Evolutionary conservation across 2,888 invertebrate species (phyloP).

Genomic region (Stramonita haemastoma): DNA sequence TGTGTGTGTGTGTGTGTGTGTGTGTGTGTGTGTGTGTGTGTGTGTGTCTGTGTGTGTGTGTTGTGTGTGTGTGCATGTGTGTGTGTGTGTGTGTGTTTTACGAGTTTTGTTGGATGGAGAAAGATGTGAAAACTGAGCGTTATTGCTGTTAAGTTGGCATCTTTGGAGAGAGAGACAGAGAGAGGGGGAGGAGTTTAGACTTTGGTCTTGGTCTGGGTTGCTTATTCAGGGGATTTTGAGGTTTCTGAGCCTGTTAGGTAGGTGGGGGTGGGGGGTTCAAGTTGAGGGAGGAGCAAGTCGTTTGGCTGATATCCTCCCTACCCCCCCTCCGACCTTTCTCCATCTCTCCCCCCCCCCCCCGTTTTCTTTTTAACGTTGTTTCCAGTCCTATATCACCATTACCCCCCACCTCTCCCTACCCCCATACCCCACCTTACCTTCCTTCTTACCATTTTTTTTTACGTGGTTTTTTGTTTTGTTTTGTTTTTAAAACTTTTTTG

Average conservation of each 20-base stretch:
- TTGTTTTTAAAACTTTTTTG: conserved; percentile 5
- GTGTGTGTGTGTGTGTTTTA: not conserved
- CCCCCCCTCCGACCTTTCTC: not conserved
- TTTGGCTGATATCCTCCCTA: not conserved
- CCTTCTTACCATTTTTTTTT: too few relatives aligned
- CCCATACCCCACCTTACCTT: too few relatives aligned
- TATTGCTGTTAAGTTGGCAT: conserved; percentile 13
- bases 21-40: too few relatives aligned
- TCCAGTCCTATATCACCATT: not conserved
- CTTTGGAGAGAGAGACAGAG: too few relatives aligned
- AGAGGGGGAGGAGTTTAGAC: not conserved
- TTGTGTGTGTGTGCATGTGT: too few relatives aligned
- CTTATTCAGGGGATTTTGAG: not conserved
- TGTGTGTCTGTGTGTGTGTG: too few relatives aligned
- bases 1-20: not conserved
- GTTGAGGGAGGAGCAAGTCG: not conserved
- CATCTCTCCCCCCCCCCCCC: not conserved
- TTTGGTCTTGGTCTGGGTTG: not conserved
- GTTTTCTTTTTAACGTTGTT: not conserved
- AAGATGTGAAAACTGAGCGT: conserved; percentile 26
- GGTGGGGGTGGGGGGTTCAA: too few relatives aligned
- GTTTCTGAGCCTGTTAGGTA: not conserved
- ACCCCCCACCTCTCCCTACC: not conserved
- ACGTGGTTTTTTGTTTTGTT: not conserved
- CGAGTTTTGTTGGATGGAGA: not conserved